Percentiles rank a stretch among this genome's conserved stretches.
These are phyloP conservation scores for Cetoscarus ocellatus DNA, from an alignment of 2,797 vertebrate genomes.

Conservation along the genomic window DNA sequence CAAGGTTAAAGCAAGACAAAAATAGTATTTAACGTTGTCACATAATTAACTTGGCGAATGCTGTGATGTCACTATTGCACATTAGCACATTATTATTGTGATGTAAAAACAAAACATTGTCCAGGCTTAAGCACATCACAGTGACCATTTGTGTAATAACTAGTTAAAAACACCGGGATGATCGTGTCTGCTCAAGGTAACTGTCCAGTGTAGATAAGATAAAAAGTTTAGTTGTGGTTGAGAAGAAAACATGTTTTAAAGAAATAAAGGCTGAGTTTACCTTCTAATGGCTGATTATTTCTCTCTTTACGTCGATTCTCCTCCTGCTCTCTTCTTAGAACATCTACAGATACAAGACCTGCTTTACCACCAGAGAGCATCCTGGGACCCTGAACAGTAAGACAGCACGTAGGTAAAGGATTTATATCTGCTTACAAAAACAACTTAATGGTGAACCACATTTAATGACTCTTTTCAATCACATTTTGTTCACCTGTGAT, in stretches of 20 bases:
- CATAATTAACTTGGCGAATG: too few relatives aligned
- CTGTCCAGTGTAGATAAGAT: neutral
- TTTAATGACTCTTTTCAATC: neutral
- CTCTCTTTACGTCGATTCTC: constrained; percentile 85
- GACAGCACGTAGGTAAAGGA: neutral
- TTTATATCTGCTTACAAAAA: neutral
- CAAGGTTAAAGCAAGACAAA: too few relatives aligned
- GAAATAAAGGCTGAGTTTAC: constrained; percentile 70
- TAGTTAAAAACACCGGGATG: too few relatives aligned
- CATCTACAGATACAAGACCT: constrained; percentile 89
- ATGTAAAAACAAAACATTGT: too few relatives aligned
- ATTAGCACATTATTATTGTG: too few relatives aligned
- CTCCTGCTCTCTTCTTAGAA: constrained; percentile 89
- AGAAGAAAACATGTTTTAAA: neutral
- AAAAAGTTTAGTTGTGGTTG: too few relatives aligned
- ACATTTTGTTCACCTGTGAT: constrained; percentile 60
- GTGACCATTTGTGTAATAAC: too few relatives aligned
- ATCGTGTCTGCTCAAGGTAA: neutral
- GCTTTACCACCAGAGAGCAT: constrained; percentile 90
- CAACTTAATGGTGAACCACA: neutral
- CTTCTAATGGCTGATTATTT: constrained; percentile 86
- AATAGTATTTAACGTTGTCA: too few relatives aligned
- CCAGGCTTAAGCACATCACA: too few relatives aligned
- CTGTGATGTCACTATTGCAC: too few relatives aligned
- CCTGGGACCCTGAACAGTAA: constrained; percentile 65